A percentile compares a stretch with the other conserved stretches of the same genome.
Conservation (phyloP, 2,888 invertebrate genomes). For the Plutella xylostella region DNA sequence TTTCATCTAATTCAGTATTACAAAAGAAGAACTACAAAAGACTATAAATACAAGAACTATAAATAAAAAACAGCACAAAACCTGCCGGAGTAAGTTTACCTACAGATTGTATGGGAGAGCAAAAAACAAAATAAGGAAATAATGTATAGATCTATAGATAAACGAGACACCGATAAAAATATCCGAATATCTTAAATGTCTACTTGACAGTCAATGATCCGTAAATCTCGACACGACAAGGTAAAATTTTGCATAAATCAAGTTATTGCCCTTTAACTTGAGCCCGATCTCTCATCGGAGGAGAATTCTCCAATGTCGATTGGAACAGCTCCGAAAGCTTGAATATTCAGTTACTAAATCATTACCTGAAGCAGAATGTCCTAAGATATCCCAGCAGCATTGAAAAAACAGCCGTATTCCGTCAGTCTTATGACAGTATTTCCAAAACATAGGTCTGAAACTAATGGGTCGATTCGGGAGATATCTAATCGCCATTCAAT, state of each 20-base stretch:
- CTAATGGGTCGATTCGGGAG: conserved; percentile 28
- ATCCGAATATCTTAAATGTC: too few relatives aligned
- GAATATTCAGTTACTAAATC: conserved; percentile 52
- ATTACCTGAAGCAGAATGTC: conserved; percentile 23
- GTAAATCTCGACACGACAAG: too few relatives aligned
- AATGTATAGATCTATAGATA: too few relatives aligned
- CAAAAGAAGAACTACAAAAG: too few relatives aligned
- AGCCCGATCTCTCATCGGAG: background rate
- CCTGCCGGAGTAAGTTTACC: too few relatives aligned
- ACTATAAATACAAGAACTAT: too few relatives aligned
- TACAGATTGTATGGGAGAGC: too few relatives aligned
- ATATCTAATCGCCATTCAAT: conserved; percentile 37
- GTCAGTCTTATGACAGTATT: conserved; percentile 13
- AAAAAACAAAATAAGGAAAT: too few relatives aligned
- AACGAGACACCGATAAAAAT: too few relatives aligned
- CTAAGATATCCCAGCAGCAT: conserved; percentile 17
- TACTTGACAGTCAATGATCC: too few relatives aligned
- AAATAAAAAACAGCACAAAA: too few relatives aligned
- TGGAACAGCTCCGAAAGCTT: conserved; percentile 35
- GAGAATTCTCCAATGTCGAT: conserved; percentile 23
- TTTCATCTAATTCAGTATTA: too few relatives aligned
- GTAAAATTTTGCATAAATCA: conserved; percentile 1
- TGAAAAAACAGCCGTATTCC: conserved; percentile 25
- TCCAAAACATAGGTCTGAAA: conserved; percentile 10
- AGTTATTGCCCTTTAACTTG: background rate